Percentiles rank a stretch among this genome's conserved stretches.
phyloP scores from a whole-genome alignment of 1,140 invertebrate genomes.

The Formica exsecta region DNA sequence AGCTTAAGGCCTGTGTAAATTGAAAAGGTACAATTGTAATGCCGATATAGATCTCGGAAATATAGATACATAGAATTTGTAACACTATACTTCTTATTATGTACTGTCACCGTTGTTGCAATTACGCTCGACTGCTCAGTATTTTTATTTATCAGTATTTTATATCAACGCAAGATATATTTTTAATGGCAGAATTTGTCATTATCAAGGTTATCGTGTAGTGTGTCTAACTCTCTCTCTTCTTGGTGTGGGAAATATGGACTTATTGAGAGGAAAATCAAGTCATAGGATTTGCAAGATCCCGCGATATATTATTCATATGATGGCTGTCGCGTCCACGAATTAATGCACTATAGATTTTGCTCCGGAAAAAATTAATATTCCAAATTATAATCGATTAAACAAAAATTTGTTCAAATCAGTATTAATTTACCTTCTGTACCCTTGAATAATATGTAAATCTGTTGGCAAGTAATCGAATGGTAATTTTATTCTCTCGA shows the following conservation, averaged over 20 bases:
- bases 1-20: conserved; percentile 25
- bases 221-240: background rate
- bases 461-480: background rate
- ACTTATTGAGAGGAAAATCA: background rate
- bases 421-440: background rate
- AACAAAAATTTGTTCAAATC: background rate
- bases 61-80: background rate
- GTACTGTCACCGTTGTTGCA: background rate
- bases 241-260: background rate
- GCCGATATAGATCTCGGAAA: background rate
- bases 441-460: background rate
- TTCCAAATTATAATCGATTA: background rate
- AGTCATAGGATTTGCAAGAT: background rate
- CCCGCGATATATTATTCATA: background rate
- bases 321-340: background rate
- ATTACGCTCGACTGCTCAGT: conserved; percentile 21
- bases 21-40: conserved; percentile 24
- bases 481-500: background rate
- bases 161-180: background rate
- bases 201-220: background rate
- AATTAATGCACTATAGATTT: background rate
- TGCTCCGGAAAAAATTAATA: background rate
- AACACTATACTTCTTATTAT: background rate
- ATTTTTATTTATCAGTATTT: conserved; percentile 11
- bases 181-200: conserved; percentile 35